A percentile compares a stretch with the other conserved stretches of the same genome.
Evolutionary conservation across 1,140 invertebrate genomes (phyloP).

Genomic region (Penaeus chinensis): DNA sequence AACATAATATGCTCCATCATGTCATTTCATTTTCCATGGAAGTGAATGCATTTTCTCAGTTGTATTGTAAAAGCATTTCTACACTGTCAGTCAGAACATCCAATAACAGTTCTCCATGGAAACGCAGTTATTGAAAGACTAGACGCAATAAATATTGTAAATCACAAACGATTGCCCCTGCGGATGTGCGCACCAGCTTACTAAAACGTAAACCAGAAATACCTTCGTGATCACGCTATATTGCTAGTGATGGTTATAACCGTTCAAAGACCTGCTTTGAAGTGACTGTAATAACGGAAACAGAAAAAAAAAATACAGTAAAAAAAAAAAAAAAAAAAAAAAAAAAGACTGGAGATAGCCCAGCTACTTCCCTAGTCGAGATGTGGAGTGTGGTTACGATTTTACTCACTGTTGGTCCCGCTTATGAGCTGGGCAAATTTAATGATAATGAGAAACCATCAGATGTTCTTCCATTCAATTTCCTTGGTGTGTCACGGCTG

Average conservation of each 20-base stretch:
- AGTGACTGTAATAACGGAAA: background rate
- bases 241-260: background rate
- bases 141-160: background rate
- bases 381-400: background rate
- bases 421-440: too few species aligned
- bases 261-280: constrained; percentile 24
- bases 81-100: too few species aligned
- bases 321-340: background rate
- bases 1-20: too few species aligned
- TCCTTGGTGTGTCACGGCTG: too few species aligned
- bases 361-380: background rate
- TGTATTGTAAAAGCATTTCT: too few species aligned
- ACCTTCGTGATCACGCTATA: background rate
- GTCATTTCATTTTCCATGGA: too few species aligned
- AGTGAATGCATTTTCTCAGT: too few species aligned
- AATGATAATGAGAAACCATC: too few species aligned
- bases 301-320: background rate
- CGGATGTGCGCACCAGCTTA: background rate
- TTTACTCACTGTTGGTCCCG: too few species aligned
- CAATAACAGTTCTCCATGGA: background rate
- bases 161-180: background rate
- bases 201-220: constrained; percentile 13
- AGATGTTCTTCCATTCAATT: too few species aligned
- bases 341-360: background rate
- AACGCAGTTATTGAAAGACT: background rate